Conservation (phyloP, 2,113 vertebrate genomes). For the Bagarius yarrelli region DNA sequence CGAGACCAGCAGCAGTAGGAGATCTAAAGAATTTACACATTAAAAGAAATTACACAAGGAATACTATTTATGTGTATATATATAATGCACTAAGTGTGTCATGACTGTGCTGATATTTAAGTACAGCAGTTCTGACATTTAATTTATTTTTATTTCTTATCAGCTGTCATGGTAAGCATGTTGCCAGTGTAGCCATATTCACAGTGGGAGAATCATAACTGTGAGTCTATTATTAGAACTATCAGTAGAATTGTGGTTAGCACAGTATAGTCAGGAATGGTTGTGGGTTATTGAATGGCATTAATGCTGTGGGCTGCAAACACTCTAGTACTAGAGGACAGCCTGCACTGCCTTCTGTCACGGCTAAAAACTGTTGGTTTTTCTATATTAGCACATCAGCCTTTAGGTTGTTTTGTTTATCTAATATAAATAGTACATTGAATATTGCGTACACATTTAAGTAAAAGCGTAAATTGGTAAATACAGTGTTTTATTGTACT, state of each 20-base stretch:
- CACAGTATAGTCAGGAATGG: slow-evolving; percentile 13
- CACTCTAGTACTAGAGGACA: not conserved
- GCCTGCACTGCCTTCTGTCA: not conserved
- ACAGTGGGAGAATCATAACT: not conserved
- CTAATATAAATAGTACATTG: not conserved
- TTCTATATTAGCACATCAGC: not conserved
- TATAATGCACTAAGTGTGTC: no score
- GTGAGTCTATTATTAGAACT: not conserved
- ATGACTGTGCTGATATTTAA: not conserved
- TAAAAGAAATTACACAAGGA: no score
- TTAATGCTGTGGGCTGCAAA: slow-evolving; percentile 15
- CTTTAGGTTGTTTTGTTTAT: not conserved
- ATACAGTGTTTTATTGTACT: not conserved
- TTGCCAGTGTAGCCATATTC: not conserved
- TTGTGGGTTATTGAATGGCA: slow-evolving; percentile 21
- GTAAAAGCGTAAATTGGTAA: not conserved
- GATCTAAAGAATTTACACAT: no score
- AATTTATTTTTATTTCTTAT: not conserved
- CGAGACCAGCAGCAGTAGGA: no score
- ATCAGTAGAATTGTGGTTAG: not conserved
- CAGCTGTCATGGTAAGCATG: not conserved
- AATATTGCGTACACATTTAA: not conserved
- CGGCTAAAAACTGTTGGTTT: slow-evolving; percentile 5
- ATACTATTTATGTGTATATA: no score
- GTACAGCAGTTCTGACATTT: not conserved